phyloP scores from a whole-genome alignment of 2,113 vertebrate genomes.

The Pygoscelis adeliae region DNA sequence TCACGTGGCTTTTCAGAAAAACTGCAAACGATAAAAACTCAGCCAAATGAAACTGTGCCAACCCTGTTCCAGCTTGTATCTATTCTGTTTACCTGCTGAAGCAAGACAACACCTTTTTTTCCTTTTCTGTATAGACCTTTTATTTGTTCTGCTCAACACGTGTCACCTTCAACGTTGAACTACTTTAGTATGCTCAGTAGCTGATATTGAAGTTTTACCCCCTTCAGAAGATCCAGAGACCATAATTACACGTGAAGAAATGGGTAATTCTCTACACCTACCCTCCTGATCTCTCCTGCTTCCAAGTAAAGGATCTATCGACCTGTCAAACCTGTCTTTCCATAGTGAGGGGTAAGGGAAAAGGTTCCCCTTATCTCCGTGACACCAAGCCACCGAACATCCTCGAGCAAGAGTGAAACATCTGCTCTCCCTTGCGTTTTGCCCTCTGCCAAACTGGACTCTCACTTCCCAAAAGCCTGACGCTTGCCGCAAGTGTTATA shows the following conservation, averaged over 20 bases:
- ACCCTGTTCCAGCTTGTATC: not conserved
- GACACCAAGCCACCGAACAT: not conserved
- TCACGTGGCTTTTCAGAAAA: not conserved
- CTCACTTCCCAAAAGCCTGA: not conserved
- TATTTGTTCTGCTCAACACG: not conserved
- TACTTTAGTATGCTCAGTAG: not conserved
- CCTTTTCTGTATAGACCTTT: not conserved
- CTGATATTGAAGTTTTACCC: not conserved
- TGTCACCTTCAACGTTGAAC: not conserved
- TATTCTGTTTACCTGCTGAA: not conserved
- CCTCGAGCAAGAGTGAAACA: not conserved
- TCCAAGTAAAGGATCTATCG: not conserved
- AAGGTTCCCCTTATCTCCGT: not conserved
- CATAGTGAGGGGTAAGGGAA: not conserved
- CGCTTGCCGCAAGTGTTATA: not conserved
- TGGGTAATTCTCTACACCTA: not conserved
- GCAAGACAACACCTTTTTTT: not conserved
- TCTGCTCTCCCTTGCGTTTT: not conserved
- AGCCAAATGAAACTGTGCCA: not conserved
- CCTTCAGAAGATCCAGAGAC: not conserved
- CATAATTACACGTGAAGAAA: not conserved
- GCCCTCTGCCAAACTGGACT: not conserved
- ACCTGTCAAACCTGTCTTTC: not conserved
- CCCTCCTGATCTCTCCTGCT: not conserved
- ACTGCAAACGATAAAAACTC: not conserved